Evolutionary conservation across 2,888 invertebrate species (phyloP).

Genomic region (Machimus atricapillus): DNA sequence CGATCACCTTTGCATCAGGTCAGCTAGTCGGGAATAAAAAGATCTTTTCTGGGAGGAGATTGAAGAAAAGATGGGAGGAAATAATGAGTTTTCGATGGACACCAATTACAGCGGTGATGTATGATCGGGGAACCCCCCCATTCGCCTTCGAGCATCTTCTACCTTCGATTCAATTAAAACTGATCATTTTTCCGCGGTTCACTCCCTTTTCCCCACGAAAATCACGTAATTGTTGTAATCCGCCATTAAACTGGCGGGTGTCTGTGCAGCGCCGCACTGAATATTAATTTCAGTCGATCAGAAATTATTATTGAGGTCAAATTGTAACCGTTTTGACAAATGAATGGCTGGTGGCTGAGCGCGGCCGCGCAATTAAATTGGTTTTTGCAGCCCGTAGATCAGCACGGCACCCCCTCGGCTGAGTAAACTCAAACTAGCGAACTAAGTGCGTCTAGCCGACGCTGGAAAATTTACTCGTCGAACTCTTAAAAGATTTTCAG

Average conservation of each 20-base stretch:
- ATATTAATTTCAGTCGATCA: slow-evolving; percentile 10
- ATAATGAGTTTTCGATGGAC: not conserved
- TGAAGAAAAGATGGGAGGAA: not conserved
- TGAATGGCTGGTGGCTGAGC: not conserved
- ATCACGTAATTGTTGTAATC: not conserved
- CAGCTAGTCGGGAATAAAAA: not conserved
- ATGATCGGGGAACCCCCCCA: not conserved
- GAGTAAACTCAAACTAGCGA: not conserved
- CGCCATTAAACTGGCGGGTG: not conserved
- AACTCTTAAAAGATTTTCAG: not conserved
- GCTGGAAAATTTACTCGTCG: not conserved
- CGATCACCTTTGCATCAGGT: not conserved
- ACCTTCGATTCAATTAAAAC: not conserved
- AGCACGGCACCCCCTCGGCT: not conserved
- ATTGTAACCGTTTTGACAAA: slow-evolving; percentile 1
- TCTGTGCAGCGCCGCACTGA: not conserved
- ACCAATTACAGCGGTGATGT: not conserved
- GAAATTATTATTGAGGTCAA: slow-evolving; percentile 26
- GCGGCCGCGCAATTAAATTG: not conserved
- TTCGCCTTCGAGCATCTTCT: not conserved
- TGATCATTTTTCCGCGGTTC: not conserved
- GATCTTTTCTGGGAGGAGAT: not conserved
- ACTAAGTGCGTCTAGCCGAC: not conserved
- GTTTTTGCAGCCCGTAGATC: not conserved
- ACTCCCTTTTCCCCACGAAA: not conserved